Evolutionary conservation across 2,797 vertebrate genomes (phyloP).

Genomic region (Crenuchus spilurus): DNA sequence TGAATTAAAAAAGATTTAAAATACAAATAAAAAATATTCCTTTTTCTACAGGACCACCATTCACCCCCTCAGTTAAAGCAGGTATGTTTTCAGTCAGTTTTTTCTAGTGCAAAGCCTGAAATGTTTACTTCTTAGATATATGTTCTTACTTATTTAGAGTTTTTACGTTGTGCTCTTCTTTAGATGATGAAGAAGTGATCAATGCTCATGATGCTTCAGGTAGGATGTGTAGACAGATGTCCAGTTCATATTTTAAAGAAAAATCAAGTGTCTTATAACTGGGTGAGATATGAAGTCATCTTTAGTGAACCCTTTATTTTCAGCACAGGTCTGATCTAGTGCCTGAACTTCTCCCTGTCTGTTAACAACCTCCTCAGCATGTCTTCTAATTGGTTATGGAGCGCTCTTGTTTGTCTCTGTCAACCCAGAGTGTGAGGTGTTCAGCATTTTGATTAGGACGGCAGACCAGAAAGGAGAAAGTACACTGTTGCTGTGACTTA

Average conservation of each 20-base stretch:
- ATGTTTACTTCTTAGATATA: no score
- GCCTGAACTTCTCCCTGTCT: background rate
- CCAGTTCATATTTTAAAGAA: no score
- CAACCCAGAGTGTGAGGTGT: background rate
- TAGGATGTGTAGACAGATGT: no score
- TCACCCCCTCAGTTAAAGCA: no score
- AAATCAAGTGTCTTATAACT: no score
- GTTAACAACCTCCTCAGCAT: background rate
- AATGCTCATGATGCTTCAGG: slow-evolving; percentile 22
- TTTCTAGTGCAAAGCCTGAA: no score
- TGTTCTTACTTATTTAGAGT: background rate
- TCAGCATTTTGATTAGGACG: background rate
- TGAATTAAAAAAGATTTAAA: no score
- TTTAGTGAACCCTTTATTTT: background rate
- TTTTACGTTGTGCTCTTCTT: background rate
- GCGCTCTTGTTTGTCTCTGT: background rate
- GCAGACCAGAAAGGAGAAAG: background rate
- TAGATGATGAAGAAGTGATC: background rate
- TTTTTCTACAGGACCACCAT: no score
- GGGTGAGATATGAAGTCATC: background rate
- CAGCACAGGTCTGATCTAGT: background rate
- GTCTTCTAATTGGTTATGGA: slow-evolving; percentile 1
- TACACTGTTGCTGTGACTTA: background rate
- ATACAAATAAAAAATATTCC: no score
- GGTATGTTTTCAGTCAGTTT: no score